These are phyloP conservation scores for Micrastur ruficollis DNA, from an alignment of 2,797 vertebrate genomes.

Conservation along the genomic window DNA sequence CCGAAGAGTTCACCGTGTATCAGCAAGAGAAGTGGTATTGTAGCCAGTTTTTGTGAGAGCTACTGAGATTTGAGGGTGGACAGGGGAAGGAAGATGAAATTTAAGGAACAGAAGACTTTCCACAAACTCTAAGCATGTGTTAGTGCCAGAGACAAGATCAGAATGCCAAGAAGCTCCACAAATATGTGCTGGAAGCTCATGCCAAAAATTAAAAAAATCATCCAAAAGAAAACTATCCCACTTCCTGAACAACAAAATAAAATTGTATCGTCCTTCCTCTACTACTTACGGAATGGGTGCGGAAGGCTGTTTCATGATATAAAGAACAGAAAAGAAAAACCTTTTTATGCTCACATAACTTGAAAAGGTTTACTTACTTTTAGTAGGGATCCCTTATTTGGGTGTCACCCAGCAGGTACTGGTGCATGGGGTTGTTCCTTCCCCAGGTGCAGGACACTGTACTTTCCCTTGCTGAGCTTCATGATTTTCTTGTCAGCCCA, in stretches of 20 bases:
- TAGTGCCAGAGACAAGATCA: neutral
- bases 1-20: neutral
- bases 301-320: neutral
- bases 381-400: neutral
- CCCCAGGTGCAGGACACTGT: neutral
- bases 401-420: neutral
- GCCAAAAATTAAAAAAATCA: neutral
- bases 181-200: neutral
- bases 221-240: neutral
- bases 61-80: conserved; percentile 24
- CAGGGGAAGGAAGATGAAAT: conserved; percentile 36
- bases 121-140: neutral
- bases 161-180: neutral
- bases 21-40: neutral
- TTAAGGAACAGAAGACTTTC: neutral
- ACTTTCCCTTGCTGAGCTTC: neutral
- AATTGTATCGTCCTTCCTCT: neutral
- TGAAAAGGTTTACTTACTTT: neutral
- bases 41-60: conserved; percentile 17
- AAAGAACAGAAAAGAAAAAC: neutral
- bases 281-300: neutral
- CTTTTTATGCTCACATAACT: neutral
- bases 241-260: neutral
- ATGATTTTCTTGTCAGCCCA: neutral
- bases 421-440: neutral